These are phyloP conservation scores for Cochlearius cochlearius DNA, from an alignment of 2,113 vertebrate species.

Conservation along the genomic window DNA sequence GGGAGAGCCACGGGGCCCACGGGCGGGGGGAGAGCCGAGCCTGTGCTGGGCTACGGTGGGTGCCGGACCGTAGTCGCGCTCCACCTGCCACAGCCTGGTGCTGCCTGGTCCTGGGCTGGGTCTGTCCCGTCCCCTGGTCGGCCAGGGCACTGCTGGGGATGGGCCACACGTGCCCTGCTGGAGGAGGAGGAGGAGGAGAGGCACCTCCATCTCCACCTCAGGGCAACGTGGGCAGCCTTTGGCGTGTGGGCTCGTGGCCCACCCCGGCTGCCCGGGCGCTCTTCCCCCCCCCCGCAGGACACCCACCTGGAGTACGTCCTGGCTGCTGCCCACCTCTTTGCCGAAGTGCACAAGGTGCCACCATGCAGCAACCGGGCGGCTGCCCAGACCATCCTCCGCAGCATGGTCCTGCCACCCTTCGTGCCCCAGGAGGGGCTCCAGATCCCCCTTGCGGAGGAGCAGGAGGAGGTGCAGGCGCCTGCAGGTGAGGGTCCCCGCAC, in stretches of 20 bases:
- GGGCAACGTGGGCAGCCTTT: neutral
- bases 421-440: conserved; percentile 51
- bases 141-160: neutral
- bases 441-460: conserved; percentile 58
- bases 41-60: neutral
- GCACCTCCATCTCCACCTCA: neutral
- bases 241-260: neutral
- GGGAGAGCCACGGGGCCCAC: neutral
- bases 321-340: conserved; percentile 83
- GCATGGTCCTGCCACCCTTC: conserved; percentile 54
- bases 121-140: neutral
- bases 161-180: neutral
- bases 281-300: conserved; percentile 20
- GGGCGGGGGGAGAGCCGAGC: neutral
- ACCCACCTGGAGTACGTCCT: conserved; percentile 81
- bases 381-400: conserved; percentile 43
- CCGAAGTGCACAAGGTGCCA: conserved; percentile 72
- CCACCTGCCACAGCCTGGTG: neutral
- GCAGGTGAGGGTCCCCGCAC: neutral
- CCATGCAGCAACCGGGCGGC: conserved; percentile 38
- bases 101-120: neutral
- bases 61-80: neutral
- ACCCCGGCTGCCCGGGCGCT: neutral
- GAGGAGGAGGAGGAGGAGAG: neutral
- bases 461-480: conserved; percentile 48